A percentile compares a stretch with the other conserved stretches of the same genome.
Conservation (phyloP, 2,797 vertebrate genomes). For the Lithobates sylvaticus region DNA sequence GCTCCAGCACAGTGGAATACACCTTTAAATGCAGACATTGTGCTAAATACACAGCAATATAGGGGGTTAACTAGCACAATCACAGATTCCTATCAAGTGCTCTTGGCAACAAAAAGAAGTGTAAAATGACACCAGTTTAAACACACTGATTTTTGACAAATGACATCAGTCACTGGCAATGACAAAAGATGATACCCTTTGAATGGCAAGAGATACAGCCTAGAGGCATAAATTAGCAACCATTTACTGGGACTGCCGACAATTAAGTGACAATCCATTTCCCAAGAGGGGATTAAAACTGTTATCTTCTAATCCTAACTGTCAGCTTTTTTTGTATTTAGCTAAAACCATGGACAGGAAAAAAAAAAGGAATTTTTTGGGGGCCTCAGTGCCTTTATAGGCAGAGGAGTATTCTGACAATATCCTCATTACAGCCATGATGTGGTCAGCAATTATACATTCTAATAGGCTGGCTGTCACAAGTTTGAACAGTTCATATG, state of each 20-base stretch:
- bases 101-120: neutral
- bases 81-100: neutral
- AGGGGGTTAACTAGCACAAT: neutral
- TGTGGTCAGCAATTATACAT: neutral
- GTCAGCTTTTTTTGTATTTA: neutral
- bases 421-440: neutral
- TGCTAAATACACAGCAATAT: neutral
- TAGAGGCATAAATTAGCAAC: slow-evolving; percentile 4
- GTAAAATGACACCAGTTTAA: slow-evolving; percentile 6
- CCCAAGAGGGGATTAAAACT: slow-evolving; percentile 16
- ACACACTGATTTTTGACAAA: slow-evolving; percentile 1
- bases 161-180: slow-evolving; percentile 28
- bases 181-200: slow-evolving; percentile 12
- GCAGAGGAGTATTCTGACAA: too few species aligned
- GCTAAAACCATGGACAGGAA: neutral
- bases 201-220: neutral
- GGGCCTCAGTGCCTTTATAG: too few species aligned
- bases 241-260: slow-evolving; percentile 25
- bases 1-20: neutral
- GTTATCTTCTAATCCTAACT: neutral
- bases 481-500: too few species aligned
- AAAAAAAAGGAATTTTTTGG: neutral
- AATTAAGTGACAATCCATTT: slow-evolving; percentile 25
- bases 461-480: too few species aligned
- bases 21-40: neutral